Evolutionary conservation across 2,113 vertebrate genomes (phyloP), one percentile per base, ranked within the genome.

Genomic region (Petrocephalus zakoni): DNA sequence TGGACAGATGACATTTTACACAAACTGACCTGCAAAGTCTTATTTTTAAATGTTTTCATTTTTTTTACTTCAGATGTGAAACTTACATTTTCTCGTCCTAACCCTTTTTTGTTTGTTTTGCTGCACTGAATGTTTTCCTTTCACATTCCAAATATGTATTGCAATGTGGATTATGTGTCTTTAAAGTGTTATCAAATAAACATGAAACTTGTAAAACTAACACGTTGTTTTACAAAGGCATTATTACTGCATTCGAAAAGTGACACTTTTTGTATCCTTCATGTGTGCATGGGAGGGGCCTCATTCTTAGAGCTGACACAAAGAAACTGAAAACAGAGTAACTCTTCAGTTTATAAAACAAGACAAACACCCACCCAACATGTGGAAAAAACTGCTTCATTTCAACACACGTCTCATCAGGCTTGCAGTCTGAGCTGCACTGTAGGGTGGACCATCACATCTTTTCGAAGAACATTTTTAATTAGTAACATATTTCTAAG

Each of bases 1-100:
- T 56, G 85, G 93, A 92, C 85, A 90, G 90, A 93, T 93, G 90
- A 94, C 89, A 91, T 94, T 94, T 94, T 94, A 93, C 93, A 93
- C 94, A 93, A 94, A 90, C 90, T 94, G 92, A 92, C 91, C 90
- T 92, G 91, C 93, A 87, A 53, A 89, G 89, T 91, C 91, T 93
- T 93, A 92, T 92, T 91, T 93, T 92, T 89, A 89, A 89, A 91
- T 93, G 90, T 83, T 92, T 78, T 72, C 82, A 90, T 93, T 91
- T 91, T 93, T 93, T 93, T 89, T 90, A 90, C 46, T 89, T 90
- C 72, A 87, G 90, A 91, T 90, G 85, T 91, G 86, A 91, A 93
- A 90, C 91, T 90, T 92, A 92, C 93, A 94, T 94, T 90, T 94
- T 78, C 88, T 89, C 92, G 89, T 91, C 89, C 88, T 92, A 90